A percentile compares a stretch with the other conserved stretches of the same genome.
Conservation (phyloP, 2,797 vertebrate genomes). For the Alosa sapidissima region DNA sequence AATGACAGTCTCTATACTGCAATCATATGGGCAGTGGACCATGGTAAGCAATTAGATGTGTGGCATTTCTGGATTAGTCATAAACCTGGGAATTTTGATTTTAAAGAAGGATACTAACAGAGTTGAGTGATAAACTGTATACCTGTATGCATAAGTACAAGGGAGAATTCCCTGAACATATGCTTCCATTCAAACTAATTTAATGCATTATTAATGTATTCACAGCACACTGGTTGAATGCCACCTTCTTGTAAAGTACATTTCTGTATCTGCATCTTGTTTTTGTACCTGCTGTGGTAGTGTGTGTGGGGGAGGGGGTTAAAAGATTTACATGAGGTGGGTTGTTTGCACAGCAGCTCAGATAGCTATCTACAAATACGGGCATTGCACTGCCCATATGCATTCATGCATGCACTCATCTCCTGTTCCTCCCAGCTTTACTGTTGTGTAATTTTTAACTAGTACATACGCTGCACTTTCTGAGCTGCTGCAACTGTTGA, state of each 20-base stretch:
- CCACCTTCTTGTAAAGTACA: too few relatives aligned
- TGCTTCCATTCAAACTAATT: too few relatives aligned
- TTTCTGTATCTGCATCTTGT: too few relatives aligned
- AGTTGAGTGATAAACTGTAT: too few relatives aligned
- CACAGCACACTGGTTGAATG: not conserved
- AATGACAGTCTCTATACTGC: constrained; percentile 52
- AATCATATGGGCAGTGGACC: constrained; percentile 55
- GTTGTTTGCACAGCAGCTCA: constrained; percentile 3
- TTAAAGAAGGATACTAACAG: not conserved
- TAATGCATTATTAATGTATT: not conserved
- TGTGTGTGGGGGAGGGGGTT: not conserved
- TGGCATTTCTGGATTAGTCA: not conserved
- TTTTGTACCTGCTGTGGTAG: not conserved
- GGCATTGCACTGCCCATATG: not conserved
- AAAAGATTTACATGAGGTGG: not conserved
- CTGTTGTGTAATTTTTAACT: not conserved
- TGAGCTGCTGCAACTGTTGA: not conserved
- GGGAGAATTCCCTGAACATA: too few relatives aligned
- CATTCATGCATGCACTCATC: not conserved
- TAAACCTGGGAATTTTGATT: not conserved
- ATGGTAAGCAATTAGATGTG: constrained; percentile 53
- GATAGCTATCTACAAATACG: not conserved
- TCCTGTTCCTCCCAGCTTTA: constrained; percentile 17
- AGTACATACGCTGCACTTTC: not conserved
- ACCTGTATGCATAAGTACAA: not conserved